phyloP scores from a whole-genome alignment of 2,888 invertebrate genomes.

The Cantharis nigra region DNA sequence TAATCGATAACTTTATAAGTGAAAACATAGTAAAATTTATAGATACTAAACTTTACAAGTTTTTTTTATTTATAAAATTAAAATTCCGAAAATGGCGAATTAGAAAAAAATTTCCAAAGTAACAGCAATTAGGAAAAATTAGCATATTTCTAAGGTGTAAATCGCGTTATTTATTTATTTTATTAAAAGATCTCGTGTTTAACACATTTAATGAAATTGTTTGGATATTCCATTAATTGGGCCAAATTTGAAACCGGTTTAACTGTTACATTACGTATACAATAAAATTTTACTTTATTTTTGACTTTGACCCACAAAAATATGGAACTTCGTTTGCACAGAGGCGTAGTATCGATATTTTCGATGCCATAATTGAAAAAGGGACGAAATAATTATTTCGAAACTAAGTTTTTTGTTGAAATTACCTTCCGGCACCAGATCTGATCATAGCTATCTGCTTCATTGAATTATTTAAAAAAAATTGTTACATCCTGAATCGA shows the following conservation, averaged over 20 bases:
- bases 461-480: too few species aligned
- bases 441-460: too few species aligned
- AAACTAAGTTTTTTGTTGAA: neutral
- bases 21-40: neutral
- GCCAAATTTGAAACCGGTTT: slow-evolving; percentile 2
- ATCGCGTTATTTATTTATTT: neutral
- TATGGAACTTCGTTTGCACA: neutral
- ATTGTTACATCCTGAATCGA: too few species aligned
- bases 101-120: neutral
- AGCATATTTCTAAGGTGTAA: neutral
- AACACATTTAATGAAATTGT: neutral
- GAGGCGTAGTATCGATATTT: neutral
- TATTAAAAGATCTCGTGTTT: neutral
- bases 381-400: neutral
- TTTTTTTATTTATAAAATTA: too few species aligned
- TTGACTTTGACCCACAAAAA: neutral
- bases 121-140: neutral
- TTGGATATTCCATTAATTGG: neutral
- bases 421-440: neutral
- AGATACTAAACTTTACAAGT: too few species aligned
- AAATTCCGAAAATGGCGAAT: neutral
- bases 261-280: neutral
- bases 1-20: neutral
- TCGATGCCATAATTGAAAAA: neutral
- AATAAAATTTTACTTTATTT: slow-evolving; percentile 1